Evolutionary conservation across 2,113 vertebrate species (phyloP), one percentile per base, ranked within the genome.

Genomic region (Strix uralensis): DNA sequence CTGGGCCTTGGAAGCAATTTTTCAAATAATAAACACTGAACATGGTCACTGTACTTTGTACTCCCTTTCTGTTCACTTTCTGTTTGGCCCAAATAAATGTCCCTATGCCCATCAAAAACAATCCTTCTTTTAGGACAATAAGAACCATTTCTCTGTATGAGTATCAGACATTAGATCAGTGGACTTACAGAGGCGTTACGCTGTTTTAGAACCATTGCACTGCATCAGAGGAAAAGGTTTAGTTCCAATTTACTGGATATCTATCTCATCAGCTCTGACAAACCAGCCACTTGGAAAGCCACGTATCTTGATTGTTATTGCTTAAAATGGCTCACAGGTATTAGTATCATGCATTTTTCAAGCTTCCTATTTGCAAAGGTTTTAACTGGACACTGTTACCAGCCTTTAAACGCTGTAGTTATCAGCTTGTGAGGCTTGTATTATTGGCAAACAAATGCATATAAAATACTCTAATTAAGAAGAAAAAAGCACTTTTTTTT

Each of bases 401-500:
- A 69, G 29, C 10, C 26, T 86, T 95, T 95, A 93, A 96, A 96
- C 2, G 6, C 15, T 74, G 54, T 40, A 49, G 22, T 57, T 86
- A 81, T 38, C 88, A 44, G 40, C 32, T 80, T 86, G 38, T 62
- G 40, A 70, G 59, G 26, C 46, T 78, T 74, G 58, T 80, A 83
- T 91, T 90, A 92, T 79, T 94, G 94, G 55, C 65, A 95, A 97
- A 94, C 34, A 97, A 81, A 75, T 21, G 14, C 72, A 65, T n/a
- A 86, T 27, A 66, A 40, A 77, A 83, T 46, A 72, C 29, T 19
- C 34, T 55, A 88, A 81, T 65, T 67, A 69, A 86, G 71, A 71
- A 80, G 22, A 42, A 22, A 61, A 36, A 71, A 34, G 8, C 2
- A 7, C 5, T 36, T 7, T 30, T 47, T 44, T 23, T 25, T 66